Conservation (phyloP, 2,888 invertebrate genomes). For the Apantesis nais region DNA sequence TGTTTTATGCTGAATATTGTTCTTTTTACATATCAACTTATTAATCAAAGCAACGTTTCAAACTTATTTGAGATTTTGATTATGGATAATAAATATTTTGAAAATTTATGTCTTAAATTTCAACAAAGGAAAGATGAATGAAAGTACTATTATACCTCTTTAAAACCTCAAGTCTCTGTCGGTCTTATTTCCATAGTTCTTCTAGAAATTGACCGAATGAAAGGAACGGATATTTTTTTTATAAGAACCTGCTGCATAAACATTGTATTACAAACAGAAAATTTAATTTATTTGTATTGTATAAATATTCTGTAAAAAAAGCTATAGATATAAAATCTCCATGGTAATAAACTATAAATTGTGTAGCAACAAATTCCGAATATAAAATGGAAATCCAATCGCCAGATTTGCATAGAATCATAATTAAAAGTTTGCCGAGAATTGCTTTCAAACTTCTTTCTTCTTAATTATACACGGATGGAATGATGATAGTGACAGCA, state of each 20-base stretch:
- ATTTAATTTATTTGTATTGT: too few relatives aligned
- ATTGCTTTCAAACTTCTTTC: constrained; percentile 56
- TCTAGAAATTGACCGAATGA: neutral
- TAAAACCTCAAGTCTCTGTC: neutral
- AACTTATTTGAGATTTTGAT: neutral
- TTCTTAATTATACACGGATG: constrained; percentile 46
- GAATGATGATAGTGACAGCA: constrained; percentile 47
- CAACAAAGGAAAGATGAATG: too few relatives aligned
- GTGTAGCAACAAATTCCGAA: constrained; percentile 12
- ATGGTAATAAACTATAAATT: neutral
- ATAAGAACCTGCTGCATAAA: too few relatives aligned
- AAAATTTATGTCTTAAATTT: neutral
- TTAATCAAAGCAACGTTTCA: constrained; percentile 4
- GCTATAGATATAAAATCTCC: neutral
- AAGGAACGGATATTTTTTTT: neutral
- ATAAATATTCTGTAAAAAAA: neutral
- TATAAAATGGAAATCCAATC: constrained; percentile 52
- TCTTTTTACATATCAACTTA: constrained; percentile 17
- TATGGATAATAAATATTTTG: neutral
- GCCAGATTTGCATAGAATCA: constrained; percentile 68
- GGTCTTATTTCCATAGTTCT: neutral
- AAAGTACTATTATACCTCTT: neutral
- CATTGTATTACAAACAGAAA: too few relatives aligned
- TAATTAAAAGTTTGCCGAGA: constrained; percentile 67
- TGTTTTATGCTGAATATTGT: constrained; percentile 30